Evolutionary conservation across 2,888 invertebrate genomes (phyloP), one percentile per base, ranked within the genome.

Genomic region (Creontiades dilutus): DNA sequence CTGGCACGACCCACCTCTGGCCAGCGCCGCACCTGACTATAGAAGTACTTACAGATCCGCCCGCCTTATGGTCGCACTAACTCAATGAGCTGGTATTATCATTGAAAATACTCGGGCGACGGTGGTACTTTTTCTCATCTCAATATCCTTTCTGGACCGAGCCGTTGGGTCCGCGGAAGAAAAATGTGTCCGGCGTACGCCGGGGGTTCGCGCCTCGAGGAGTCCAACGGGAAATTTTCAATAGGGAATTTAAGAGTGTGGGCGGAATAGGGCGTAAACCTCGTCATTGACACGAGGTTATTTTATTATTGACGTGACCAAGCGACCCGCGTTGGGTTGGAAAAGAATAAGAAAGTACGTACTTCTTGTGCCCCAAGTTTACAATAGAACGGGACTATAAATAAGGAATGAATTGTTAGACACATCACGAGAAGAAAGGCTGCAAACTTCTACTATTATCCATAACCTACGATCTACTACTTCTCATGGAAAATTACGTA

Each of bases 1-100:
- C 23, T 82, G 27, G 82, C 82, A 48, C 55, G 55, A 82, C 52
- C 19, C 27, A 48, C 82, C 28, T 37, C 78, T 78, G 37, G 37
- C 37, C 37, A 68, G 12, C 12, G 23, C 68, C 48, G 55, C 82
- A 82, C 82, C 78, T 78, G 78, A 46, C 78, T 78, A 78, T 78
- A 19, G 78, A 46, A 78, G 78, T 82, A 19, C 37, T 7, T 37
- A 37, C 23, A 55, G 55, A 52, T 82, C 82, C 82, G 82, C 80
- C 46, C 37, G 14, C 12, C 82, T 82, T 52, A 82, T 82, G 55
- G 52, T 52, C 82, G 27, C 19, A 82, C 82, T 82, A 82, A 82
- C 82, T 82, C 82, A 82, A 82, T 82, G 82, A 52, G 52, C 52
- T 2, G 48, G 82, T 52, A 82, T 82, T 82, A 82, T 82, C 82